Evolutionary conservation across 2,888 invertebrate species (phyloP), one percentile per base, ranked within the genome.

Genomic region (Zhengitettix transpicula): DNA sequence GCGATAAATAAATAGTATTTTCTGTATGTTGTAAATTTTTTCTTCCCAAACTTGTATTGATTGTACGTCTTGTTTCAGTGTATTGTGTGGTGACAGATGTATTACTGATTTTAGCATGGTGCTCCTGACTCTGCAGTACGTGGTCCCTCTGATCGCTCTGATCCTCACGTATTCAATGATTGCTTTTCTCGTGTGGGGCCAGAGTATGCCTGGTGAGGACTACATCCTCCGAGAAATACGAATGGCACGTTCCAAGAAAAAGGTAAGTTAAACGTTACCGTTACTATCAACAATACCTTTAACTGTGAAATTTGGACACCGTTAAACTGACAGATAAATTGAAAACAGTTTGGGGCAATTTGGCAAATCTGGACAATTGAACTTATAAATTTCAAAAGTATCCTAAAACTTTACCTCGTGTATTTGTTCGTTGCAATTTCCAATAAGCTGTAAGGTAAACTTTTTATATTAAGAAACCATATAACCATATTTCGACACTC

Each of bases 131-230:
- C 78, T 93, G 57, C 94, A 94, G 73, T 94, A 92, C 71, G 79
- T 88, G 62, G 77, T 93, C 64, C 94, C 94, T 0, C 76, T 92
- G 63, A 71, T 80, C 40, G 89, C 90, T 52, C 79, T 94, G 15
- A 77, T 91, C 60, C 88, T 87, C 71, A 91, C 93, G 0, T 94
- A 94, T 71, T 83, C 85, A 1, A 81, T 89, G 65, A 94, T 94
- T 62, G 92, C 87, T 0, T 78, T 87, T 56, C 85, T 87, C 14
- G 89, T 94, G 54, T 92, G 92, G 90, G 89, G 89, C 28, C 87
- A 89, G 65, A 77, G 85, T 47, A 85, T 89, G 10, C 92, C 93
- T 0, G 93, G 93, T 0, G 93, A 93, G 72, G 92, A 92, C 0
- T 87, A 91, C 70, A 84, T 86, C 62, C 82, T 80, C 9, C 76